Evolutionary conservation across 2,113 vertebrate genomes (phyloP), one percentile per base, ranked within the genome.

Genomic region (Tursiops truncatus): DNA sequence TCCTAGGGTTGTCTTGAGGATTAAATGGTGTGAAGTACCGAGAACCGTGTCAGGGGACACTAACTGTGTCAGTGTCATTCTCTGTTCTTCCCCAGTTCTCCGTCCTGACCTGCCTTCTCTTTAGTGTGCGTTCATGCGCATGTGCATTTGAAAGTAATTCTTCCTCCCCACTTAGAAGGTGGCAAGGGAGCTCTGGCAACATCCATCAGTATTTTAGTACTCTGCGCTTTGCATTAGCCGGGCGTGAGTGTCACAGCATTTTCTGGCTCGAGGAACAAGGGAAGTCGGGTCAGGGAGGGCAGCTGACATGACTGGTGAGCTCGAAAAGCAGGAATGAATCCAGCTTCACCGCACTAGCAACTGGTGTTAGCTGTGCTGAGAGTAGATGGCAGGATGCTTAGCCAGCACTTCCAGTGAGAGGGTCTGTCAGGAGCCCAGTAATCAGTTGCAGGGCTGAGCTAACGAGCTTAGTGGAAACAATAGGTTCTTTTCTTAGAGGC

Each of bases 381-480:
- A 50, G 53, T 14, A 63, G 76, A 84, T 41, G 83, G 31, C 97
- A 91, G 92, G 92, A 41, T 92, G 91, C 93, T 94, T 0, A 11
- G 88, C 96, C 74, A 94, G 86, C 68, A 25, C 92, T 97, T 96
- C 62, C n/a, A 33, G 96, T 93, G 90, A 96, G 67, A 53, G 85
- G 80, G 97, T 53, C 97, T 96, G 97, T 97, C 62, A 95, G 97
- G 95, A 96, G 62, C 97, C 96, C 50, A 86, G 88, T 97, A 98
- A 98, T 96, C 95, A 97, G 96, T 98, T 97, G 97, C 96, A 96
- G 97, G 94, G 86, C 98, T 97, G 97, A 98, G 97, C 97, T 98
- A 98, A 98, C 98, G 97, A 98, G 96, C 95, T 98, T 91, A 97
- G 86, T 76, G 91, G 94, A 98, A 96, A 97, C 98, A 98, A 96